Conservation (phyloP, 2,888 invertebrate species). For the Boloria euphrosyne region DNA sequence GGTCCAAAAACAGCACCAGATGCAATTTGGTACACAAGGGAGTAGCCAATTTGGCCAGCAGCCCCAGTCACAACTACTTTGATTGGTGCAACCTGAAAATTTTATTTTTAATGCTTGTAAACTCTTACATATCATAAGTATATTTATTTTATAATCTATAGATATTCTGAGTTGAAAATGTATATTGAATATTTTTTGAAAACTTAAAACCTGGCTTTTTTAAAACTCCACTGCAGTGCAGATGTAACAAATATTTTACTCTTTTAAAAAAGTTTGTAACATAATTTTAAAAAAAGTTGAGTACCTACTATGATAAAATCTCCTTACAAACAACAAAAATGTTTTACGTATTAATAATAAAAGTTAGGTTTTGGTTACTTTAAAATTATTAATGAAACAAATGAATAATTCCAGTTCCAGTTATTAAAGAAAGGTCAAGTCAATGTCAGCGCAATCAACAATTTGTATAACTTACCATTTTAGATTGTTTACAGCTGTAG, state of each 20-base stretch:
- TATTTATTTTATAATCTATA: too few relatives aligned
- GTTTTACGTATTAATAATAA: conserved; percentile 32
- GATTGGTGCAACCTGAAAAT: conserved; percentile 89
- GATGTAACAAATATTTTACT: conserved; percentile 36
- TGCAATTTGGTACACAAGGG: conserved; percentile 95
- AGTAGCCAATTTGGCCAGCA: conserved; percentile 99
- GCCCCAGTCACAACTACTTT: conserved; percentile 98
- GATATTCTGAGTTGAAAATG: too few relatives aligned
- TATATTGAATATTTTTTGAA: too few relatives aligned
- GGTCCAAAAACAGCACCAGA: conserved; percentile 97
- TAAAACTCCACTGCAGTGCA: conserved; percentile 41
- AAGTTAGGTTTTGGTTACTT: conserved; percentile 23
- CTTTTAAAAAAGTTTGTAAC: neutral
- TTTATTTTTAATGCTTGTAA: conserved; percentile 12
- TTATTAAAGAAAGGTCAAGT: conserved; percentile 60
- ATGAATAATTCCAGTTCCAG: conserved; percentile 25
- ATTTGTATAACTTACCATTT: conserved; percentile 58
- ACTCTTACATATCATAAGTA: too few relatives aligned
- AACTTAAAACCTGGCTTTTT: conserved; percentile 10
- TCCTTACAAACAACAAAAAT: neutral
- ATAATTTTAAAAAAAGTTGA: conserved; percentile 18
- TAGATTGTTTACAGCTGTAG: conserved; percentile 13
- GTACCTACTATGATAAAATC: neutral
- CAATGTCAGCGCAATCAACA: conserved; percentile 65
- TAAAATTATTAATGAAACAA: neutral